phyloP scores from a whole-genome alignment of 2,888 invertebrate genomes.

The Ellobium chinense region DNA sequence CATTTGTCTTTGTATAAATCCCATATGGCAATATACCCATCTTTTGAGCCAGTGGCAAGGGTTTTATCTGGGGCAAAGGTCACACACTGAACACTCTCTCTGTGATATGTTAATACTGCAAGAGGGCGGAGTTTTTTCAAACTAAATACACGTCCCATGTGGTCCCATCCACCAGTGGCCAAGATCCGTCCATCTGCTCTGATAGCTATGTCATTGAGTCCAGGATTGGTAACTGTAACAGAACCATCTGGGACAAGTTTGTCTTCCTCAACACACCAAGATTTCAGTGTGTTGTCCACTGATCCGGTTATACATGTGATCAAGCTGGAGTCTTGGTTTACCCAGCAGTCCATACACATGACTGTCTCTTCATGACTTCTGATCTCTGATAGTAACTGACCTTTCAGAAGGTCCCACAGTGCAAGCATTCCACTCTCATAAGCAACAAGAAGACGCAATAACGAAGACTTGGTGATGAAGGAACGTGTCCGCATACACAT shows the following conservation, averaged over 20 bases:
- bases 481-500: slow-evolving; percentile 66
- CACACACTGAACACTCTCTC: slow-evolving; percentile 66
- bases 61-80: slow-evolving; percentile 64
- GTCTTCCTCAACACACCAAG: slow-evolving; percentile 54
- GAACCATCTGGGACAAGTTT: slow-evolving; percentile 36
- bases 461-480: not conserved
- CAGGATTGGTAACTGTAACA: slow-evolving; percentile 60
- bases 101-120: slow-evolving; percentile 72
- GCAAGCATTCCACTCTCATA: slow-evolving; percentile 69
- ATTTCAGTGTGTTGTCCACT: slow-evolving; percentile 53
- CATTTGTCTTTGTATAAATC: slow-evolving; percentile 63
- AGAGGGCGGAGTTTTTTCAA: slow-evolving; percentile 68
- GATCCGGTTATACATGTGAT: slow-evolving; percentile 58
- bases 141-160: slow-evolving; percentile 65
- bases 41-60: slow-evolving; percentile 72
- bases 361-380: slow-evolving; percentile 60
- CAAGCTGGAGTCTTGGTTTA: slow-evolving; percentile 52
- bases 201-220: slow-evolving; percentile 62
- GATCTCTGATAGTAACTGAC: slow-evolving; percentile 49
- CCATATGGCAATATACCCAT: slow-evolving; percentile 72
- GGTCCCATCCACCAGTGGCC: slow-evolving; percentile 74
- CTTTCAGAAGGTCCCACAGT: slow-evolving; percentile 62
- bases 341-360: slow-evolving; percentile 63
- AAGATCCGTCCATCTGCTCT: slow-evolving; percentile 70
- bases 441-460: slow-evolving; percentile 56